Evolutionary conservation across 2,797 vertebrate species (phyloP), one percentile per base, ranked within the genome.

Genomic region (Periophthalmus magnuspinnatus): DNA sequence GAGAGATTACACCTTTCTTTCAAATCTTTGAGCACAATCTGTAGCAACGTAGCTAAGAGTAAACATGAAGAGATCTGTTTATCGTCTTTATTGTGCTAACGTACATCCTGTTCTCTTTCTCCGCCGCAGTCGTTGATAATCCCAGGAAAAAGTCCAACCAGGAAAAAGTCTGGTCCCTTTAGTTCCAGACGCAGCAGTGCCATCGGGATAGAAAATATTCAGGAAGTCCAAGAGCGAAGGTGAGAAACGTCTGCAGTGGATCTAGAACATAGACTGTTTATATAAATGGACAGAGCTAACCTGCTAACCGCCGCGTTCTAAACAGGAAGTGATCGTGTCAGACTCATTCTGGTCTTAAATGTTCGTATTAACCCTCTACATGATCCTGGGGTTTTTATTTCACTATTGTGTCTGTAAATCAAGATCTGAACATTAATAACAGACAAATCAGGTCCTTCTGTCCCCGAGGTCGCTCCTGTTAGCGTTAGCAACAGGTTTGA

Each of bases 151-250:
- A 98, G 97, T 83, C 97, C 97, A 7, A 98, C 97, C 0, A 93
- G 97, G 90, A 96, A 97, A 91, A 98, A 98, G 84, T 97, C 97
- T 0, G 97, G 97, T 41, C 95, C 96, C 0, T 97, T 98, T 56
- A 94, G 95, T 87, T 97, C 97, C 28, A 94, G 97, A 6, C 94
- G 97, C 78, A 98, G 97, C 91, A 98, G 97, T 2, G 97, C 97
- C 74, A 98, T 99, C 1, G 97, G 97, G 69, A 99, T 99, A 0
- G 97, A 99, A 89, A 99, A 98, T 90, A 98, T 99, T 75, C 97
- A 97, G 91, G 97, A 99, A 87, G 96, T 97, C 67, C 72, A 98
- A 95, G 91, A 98, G 95, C 88, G 96, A 95, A 72, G 97, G 96
- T 3, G 92, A 96, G 92, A 94, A 28, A 14, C 13, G 5, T 60